A percentile compares a stretch with the other conserved stretches of the same genome.
phyloP scores from a whole-genome alignment of 2,888 invertebrate genomes.

The Phortica okadai region DNA sequence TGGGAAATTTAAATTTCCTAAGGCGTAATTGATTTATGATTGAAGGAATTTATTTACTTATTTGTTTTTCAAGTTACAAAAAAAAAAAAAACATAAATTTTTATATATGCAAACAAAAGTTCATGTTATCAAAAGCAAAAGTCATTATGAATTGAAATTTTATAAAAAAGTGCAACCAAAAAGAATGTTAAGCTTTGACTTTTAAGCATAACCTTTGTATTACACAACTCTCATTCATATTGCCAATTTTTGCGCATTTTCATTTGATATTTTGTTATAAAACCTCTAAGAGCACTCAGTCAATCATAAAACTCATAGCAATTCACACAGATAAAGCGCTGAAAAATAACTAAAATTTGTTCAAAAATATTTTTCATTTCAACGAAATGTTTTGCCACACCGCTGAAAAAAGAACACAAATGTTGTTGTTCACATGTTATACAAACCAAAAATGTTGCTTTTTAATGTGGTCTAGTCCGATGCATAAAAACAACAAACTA shows the following conservation, averaged over 20 bases:
- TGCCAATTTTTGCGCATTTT: not conserved
- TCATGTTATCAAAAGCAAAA: too few relatives aligned
- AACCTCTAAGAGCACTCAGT: not conserved
- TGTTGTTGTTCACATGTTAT: not conserved
- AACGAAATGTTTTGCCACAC: not conserved
- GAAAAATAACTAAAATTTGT: slow-evolving; percentile 5
- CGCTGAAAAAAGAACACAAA: not conserved
- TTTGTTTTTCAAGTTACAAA: too few relatives aligned
- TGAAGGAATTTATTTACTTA: too few relatives aligned
- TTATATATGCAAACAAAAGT: too few relatives aligned
- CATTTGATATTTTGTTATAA: not conserved
- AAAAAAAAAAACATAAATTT: too few relatives aligned
- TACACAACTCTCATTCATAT: not conserved
- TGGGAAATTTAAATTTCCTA: too few relatives aligned
- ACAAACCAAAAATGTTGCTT: slow-evolving; percentile 14
- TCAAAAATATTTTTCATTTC: slow-evolving; percentile 2
- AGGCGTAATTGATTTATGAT: too few relatives aligned
- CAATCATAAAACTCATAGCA: not conserved
- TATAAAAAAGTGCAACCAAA: too few relatives aligned
- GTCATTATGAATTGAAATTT: too few relatives aligned
- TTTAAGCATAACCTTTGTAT: not conserved
- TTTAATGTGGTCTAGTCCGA: slow-evolving; percentile 15
- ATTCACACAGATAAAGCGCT: not conserved
- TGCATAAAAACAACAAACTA: not conserved
- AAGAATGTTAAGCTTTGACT: too few relatives aligned